Evolutionary conservation across 2,113 vertebrate species (phyloP).

Genomic region (Hippotragus niger): DNA sequence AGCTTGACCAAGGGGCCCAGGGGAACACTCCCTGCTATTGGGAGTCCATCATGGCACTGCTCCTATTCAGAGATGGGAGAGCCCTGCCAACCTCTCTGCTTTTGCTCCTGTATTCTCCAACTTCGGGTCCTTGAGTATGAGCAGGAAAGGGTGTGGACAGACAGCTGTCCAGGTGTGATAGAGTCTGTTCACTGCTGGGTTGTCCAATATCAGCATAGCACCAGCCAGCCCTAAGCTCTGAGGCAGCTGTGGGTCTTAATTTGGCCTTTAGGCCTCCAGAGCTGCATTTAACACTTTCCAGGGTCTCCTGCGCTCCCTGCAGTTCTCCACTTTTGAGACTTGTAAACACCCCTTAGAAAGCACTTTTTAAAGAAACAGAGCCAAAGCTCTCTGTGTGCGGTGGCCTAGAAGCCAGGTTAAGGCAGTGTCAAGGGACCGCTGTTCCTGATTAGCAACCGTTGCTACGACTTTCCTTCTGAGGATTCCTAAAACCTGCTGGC

Average conservation of each 20-base stretch:
- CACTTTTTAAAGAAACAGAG: neutral
- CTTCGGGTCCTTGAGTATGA: neutral
- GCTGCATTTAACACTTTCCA: neutral
- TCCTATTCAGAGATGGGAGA: neutral
- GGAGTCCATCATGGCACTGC: neutral
- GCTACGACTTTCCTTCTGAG: neutral
- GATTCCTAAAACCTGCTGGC: neutral
- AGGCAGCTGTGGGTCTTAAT: neutral
- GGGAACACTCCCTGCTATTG: neutral
- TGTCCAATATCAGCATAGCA: too few species aligned
- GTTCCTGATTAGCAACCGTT: neutral
- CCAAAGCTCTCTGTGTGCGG: rapidly evolving
- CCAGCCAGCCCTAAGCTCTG: neutral
- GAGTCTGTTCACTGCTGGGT: neutral
- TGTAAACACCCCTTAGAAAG: neutral
- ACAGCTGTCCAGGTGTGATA: neutral
- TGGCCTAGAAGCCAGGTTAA: neutral
- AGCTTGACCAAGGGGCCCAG: neutral
- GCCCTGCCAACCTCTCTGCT: neutral
- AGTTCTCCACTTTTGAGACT: neutral
- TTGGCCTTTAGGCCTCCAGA: neutral
- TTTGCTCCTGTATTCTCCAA: neutral
- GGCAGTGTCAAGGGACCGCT: neutral
- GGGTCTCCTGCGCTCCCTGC: neutral
- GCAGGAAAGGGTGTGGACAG: neutral